Percentiles rank a stretch among this genome's conserved stretches.
phyloP scores from a whole-genome alignment of 2,113 vertebrate genomes.

The Hippolais icterina region DNA sequence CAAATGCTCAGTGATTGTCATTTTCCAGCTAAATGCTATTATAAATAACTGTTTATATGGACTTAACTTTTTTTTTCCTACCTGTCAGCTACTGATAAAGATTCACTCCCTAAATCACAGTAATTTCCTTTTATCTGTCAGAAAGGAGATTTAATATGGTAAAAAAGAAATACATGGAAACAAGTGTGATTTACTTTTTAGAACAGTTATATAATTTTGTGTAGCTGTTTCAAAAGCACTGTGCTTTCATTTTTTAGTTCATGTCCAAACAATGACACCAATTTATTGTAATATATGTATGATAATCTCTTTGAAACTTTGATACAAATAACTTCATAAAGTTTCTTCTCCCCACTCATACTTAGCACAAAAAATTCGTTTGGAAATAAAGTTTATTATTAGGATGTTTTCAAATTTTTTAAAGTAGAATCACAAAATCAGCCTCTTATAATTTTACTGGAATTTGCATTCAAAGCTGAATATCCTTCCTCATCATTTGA shows the following conservation, averaged over 20 bases:
- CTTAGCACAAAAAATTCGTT: not conserved
- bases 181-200: slow-evolving; percentile 46
- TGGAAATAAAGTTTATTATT: not conserved
- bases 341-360: not conserved
- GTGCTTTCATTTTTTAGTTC: not conserved
- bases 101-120: slow-evolving; percentile 73
- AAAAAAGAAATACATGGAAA: slow-evolving; percentile 62
- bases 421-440: not conserved
- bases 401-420: not conserved
- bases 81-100: slow-evolving; percentile 73
- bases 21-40: slow-evolving; percentile 71
- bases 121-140: slow-evolving; percentile 71
- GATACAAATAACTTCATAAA: slow-evolving; percentile 5
- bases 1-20: slow-evolving; percentile 52
- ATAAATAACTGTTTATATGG: slow-evolving; percentile 72
- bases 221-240: slow-evolving; percentile 12
- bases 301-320: not conserved
- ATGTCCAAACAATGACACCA: not conserved
- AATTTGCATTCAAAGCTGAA: not conserved
- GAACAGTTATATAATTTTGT: slow-evolving; percentile 35
- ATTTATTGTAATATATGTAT: not conserved
- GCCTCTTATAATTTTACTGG: not conserved
- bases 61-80: slow-evolving; percentile 60
- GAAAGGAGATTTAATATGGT: slow-evolving; percentile 67
- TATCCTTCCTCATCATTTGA: not conserved